Conservation (phyloP, 2,113 vertebrate species). For the Tinamus guttatus region DNA sequence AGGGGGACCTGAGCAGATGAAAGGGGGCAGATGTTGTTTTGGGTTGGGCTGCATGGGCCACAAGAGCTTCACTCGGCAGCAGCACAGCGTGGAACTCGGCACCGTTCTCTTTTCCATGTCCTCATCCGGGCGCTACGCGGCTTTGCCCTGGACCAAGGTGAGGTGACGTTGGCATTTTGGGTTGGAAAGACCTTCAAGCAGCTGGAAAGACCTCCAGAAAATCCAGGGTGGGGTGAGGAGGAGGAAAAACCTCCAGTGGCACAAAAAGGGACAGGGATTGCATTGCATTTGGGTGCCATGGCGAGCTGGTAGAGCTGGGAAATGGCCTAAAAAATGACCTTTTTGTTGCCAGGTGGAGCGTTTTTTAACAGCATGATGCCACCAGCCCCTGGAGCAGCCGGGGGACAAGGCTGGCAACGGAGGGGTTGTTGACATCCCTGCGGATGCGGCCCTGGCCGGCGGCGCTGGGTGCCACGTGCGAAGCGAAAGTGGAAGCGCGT, state of each 20-base stretch:
- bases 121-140: neutral
- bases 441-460: slow-evolving; percentile 1
- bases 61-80: neutral
- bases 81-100: neutral
- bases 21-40: neutral
- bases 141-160: neutral
- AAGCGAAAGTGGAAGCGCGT: slow-evolving; percentile 81
- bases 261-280: neutral
- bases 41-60: too few relatives aligned
- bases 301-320: neutral
- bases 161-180: neutral
- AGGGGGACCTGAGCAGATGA: neutral
- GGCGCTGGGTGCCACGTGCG: slow-evolving; percentile 78
- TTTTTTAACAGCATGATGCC: neutral
- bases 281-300: neutral
- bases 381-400: neutral
- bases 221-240: neutral
- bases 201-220: neutral
- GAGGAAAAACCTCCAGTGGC: neutral
- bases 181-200: neutral
- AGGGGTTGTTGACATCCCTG: slow-evolving; percentile 64
- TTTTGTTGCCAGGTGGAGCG: neutral
- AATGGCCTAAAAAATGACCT: neutral
- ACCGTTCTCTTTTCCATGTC: neutral
- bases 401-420: neutral